phyloP scores from a whole-genome alignment of 2,113 vertebrate genomes.

The Gnathonemus echidnorhynchus region DNA sequence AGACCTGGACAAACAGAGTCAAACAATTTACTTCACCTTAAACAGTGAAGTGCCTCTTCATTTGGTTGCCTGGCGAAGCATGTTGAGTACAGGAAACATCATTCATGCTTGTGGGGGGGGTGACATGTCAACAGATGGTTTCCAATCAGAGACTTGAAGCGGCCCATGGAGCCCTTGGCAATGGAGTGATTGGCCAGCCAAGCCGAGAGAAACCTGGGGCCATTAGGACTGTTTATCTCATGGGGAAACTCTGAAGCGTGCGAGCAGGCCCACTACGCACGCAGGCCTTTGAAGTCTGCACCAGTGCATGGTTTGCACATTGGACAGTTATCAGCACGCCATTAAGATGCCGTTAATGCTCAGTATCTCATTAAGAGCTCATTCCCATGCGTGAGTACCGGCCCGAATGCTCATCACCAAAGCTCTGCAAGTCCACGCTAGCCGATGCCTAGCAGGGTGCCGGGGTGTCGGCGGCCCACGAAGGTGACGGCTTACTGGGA shows the following conservation, averaged over 20 bases:
- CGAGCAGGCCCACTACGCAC: constrained; percentile 22
- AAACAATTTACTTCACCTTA: not conserved
- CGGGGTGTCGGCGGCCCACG: not conserved
- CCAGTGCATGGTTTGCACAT: constrained; percentile 31
- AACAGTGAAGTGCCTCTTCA: not conserved
- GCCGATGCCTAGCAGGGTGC: not conserved
- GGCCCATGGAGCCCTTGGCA: not conserved
- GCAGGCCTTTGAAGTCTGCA: constrained; percentile 28
- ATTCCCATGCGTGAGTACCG: constrained; percentile 14
- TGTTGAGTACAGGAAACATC: not conserved
- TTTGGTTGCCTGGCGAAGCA: not conserved
- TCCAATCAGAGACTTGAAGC: constrained; percentile 16
- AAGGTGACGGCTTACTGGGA: not conserved
- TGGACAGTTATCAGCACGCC: constrained; percentile 36
- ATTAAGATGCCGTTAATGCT: constrained; percentile 34
- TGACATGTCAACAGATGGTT: constrained; percentile 28
- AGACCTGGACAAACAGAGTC: not conserved
- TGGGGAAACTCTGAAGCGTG: not conserved
- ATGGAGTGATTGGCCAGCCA: no score
- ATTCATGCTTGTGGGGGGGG: not conserved
- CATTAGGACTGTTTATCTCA: constrained; percentile 32
- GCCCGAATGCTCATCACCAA: not conserved
- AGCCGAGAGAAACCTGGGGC: constrained; percentile 15
- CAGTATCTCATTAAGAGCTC: constrained; percentile 30
- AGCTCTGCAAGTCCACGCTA: constrained; percentile 23